phyloP scores from a whole-genome alignment of 2,888 invertebrate species.

The Periphyllus acericola region DNA sequence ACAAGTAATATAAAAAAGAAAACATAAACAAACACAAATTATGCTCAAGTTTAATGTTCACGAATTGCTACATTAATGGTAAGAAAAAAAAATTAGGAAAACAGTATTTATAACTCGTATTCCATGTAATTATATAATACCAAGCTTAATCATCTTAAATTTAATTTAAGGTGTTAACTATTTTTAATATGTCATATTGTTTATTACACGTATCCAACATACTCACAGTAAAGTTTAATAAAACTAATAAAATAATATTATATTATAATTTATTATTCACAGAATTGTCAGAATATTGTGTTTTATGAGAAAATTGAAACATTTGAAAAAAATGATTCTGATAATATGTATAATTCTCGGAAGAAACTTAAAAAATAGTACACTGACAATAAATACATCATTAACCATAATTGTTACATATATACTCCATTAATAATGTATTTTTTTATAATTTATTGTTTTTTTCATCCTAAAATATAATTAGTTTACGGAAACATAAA shows the following conservation, averaged over 20 bases:
- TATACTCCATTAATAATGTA: conserved; percentile 4
- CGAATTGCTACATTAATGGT: not conserved
- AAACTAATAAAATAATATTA: not conserved
- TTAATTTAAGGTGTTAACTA: not conserved
- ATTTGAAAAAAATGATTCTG: not conserved
- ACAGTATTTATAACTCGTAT: no score
- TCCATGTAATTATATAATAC: not conserved
- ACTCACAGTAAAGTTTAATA: no score
- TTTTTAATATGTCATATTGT: not conserved
- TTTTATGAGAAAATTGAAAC: not conserved
- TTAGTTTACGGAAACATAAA: not conserved
- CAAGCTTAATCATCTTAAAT: not conserved
- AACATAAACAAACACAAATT: not conserved
- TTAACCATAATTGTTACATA: not conserved
- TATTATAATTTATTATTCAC: not conserved
- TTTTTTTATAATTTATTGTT: not conserved
- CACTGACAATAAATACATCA: not conserved
- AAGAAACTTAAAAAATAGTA: not conserved
- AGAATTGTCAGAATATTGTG: not conserved
- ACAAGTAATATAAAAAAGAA: not conserved
- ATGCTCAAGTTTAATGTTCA: not conserved
- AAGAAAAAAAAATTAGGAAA: no score
- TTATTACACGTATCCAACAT: no score
- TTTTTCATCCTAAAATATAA: conserved; percentile 7
- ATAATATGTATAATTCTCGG: not conserved